These are phyloP conservation scores for Gryon sp. DNA, from an alignment of 1,140 invertebrate genomes.

Conservation along the genomic window DNA sequence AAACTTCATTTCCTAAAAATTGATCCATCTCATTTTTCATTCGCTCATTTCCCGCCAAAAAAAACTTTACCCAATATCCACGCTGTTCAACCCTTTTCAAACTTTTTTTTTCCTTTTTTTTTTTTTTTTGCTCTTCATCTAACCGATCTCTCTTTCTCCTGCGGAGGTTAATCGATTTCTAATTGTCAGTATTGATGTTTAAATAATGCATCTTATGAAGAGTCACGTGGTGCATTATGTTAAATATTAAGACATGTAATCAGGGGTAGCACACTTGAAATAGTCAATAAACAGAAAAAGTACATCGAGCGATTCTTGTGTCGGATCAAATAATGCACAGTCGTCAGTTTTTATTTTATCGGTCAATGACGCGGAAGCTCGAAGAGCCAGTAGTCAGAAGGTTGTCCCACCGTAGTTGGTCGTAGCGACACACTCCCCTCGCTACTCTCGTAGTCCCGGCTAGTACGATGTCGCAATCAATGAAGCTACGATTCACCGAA, in stretches of 20 bases:
- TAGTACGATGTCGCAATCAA: conserved; percentile 76
- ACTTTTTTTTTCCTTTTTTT: too few species aligned
- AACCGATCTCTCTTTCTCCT: too few species aligned
- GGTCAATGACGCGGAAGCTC: conserved; percentile 53
- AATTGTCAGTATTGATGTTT: conserved; percentile 18
- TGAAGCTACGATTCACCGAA: conserved; percentile 78
- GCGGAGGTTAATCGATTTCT: conserved; percentile 27
- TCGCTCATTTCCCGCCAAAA: too few species aligned
- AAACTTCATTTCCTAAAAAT: too few species aligned
- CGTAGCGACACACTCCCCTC: conserved; percentile 28
- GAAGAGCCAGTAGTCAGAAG: conserved; percentile 29
- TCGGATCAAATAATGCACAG: conserved; percentile 21
- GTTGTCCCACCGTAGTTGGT: conserved; percentile 41
- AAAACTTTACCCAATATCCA: conserved; percentile 6
- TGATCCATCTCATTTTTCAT: too few species aligned
- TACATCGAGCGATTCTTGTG: conserved; percentile 3
- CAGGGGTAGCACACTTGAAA: neutral
- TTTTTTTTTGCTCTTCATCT: too few species aligned
- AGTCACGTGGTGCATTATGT: neutral
- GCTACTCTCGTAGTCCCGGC: conserved; percentile 65
- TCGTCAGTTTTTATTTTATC: conserved; percentile 52
- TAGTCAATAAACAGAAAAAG: conserved; percentile 28
- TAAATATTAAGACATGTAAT: conserved; percentile 11
- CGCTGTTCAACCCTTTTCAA: neutral
- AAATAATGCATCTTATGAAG: neutral